phyloP scores from a whole-genome alignment of 2,113 vertebrate species.

The Erythrolamprus reginae region DNA sequence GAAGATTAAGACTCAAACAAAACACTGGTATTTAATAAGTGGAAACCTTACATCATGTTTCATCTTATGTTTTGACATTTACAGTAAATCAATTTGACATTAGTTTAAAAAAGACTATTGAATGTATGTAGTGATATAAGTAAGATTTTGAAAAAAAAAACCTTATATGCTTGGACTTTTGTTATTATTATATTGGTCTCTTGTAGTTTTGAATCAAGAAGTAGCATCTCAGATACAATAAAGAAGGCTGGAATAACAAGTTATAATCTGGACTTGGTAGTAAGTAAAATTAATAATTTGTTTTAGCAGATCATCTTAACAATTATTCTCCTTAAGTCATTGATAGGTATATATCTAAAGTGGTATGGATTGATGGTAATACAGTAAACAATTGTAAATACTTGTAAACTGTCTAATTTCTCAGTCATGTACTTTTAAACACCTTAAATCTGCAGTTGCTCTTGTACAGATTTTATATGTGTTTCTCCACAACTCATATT shows the following conservation, averaged over 20 bases:
- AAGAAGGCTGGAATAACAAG: conserved; percentile 19
- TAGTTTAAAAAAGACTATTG: not conserved
- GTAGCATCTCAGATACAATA: not conserved
- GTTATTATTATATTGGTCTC: not conserved
- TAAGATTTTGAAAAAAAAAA: not conserved
- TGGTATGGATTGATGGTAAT: not conserved
- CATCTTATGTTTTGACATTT: not conserved
- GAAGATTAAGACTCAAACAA: not conserved
- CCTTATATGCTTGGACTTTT: not conserved
- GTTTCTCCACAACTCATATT: not conserved
- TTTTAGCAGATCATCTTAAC: not conserved
- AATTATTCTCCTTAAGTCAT: not conserved
- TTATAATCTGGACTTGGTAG: conserved; percentile 21
- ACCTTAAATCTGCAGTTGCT: not conserved
- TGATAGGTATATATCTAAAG: not conserved
- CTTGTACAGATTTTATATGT: not conserved
- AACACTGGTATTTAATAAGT: not conserved
- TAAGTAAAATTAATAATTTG: not conserved
- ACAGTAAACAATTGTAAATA: not conserved
- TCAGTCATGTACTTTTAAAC: not conserved
- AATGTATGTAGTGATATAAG: not conserved
- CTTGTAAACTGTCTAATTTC: not conserved
- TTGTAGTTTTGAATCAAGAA: conserved; percentile 29
- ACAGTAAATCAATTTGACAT: not conserved
- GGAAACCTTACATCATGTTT: not conserved